These are phyloP conservation scores for Delia radicum DNA, from an alignment of 1,140 invertebrate genomes.

Conservation along the genomic window DNA sequence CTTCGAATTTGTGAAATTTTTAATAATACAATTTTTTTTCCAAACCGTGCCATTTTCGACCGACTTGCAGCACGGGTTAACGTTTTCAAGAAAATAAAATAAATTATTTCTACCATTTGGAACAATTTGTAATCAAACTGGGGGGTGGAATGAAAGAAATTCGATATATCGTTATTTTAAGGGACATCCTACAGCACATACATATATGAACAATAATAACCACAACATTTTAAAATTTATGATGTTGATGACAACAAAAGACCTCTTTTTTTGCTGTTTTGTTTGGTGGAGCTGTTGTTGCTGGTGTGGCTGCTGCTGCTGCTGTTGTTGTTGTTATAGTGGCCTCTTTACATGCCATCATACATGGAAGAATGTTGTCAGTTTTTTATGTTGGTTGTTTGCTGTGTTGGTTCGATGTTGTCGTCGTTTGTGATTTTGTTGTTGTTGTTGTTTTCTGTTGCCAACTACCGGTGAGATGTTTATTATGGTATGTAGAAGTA, in stretches of 20 bases:
- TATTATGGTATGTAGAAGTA: background rate
- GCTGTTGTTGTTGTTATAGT: background rate
- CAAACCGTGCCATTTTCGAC: too few relatives aligned
- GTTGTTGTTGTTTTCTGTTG: background rate
- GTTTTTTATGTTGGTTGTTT: background rate
- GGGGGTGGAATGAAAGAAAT: background rate
- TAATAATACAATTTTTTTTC: too few relatives aligned
- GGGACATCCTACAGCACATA: background rate
- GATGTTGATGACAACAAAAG: slow-evolving; percentile 1
- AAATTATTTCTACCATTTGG: too few relatives aligned
- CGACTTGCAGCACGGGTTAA: too few relatives aligned
- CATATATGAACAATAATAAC: background rate
- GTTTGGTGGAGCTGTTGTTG: background rate
- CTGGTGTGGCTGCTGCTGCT: too few relatives aligned
- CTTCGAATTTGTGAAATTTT: too few relatives aligned
- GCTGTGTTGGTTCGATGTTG: background rate
- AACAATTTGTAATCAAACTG: too few relatives aligned
- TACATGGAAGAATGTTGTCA: background rate
- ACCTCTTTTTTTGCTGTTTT: background rate
- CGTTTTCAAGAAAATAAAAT: too few relatives aligned
- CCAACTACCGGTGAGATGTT: background rate
- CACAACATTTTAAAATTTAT: background rate
- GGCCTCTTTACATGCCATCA: background rate
- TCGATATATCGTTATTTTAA: too few relatives aligned
- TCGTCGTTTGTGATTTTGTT: too few relatives aligned